Conservation (phyloP, 2,888 invertebrate genomes). For the Hypomecis punctinalis region DNA sequence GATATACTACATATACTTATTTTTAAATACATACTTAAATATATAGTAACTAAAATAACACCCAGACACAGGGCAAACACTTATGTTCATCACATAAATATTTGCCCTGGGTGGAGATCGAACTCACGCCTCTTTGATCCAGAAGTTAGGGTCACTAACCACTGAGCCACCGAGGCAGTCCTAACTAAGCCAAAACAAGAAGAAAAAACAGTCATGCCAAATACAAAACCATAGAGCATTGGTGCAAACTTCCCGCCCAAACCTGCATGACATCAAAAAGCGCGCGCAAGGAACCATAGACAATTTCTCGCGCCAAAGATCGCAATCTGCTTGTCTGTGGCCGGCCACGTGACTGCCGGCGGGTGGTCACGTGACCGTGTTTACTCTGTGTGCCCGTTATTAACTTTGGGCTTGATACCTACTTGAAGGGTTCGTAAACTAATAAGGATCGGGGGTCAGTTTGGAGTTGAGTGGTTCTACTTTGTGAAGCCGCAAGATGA, state of each 20-base stretch:
- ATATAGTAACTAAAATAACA: no score
- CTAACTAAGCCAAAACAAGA: neutral
- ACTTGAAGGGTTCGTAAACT: slow-evolving; percentile 39
- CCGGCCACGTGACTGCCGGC: slow-evolving; percentile 61
- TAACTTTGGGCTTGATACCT: slow-evolving; percentile 56
- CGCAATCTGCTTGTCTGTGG: slow-evolving; percentile 63
- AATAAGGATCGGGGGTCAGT: slow-evolving; percentile 31
- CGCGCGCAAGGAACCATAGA: slow-evolving; percentile 63
- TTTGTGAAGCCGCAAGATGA: slow-evolving; percentile 1
- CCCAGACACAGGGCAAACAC: no score
- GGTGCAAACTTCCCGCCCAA: slow-evolving; percentile 9
- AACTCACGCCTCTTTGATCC: no score
- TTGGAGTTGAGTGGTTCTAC: slow-evolving; percentile 11
- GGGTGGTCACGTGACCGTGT: slow-evolving; percentile 59
- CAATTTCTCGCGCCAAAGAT: slow-evolving; percentile 77
- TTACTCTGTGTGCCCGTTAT: slow-evolving; percentile 74
- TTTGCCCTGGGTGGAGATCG: no score
- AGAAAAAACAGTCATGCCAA: neutral
- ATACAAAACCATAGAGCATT: no score
- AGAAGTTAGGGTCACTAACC: no score
- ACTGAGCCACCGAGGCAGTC: no score
- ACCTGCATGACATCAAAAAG: slow-evolving; percentile 55
- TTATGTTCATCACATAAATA: no score
- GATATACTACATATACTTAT: no score
- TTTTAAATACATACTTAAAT: no score